A percentile compares a stretch with the other conserved stretches of the same genome.
phyloP scores from a whole-genome alignment of 2,888 invertebrate species.

The Papilio demoleus region DNA sequence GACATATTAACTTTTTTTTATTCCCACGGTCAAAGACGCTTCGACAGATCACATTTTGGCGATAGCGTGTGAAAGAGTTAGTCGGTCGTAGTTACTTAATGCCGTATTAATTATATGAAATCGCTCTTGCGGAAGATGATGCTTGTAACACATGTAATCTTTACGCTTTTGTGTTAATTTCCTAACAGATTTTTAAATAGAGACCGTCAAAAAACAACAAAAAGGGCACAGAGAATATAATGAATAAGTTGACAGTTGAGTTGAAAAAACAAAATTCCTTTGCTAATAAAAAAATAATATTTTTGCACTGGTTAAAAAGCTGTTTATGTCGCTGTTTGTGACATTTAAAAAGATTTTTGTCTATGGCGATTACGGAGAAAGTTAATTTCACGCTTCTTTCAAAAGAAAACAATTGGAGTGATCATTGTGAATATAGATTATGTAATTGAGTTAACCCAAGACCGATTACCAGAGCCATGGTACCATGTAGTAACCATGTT shows the following conservation, averaged over 20 bases:
- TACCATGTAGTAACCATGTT: conserved; percentile 5
- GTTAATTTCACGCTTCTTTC: conserved; percentile 13
- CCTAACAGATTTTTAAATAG: background rate
- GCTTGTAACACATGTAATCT: conserved; percentile 1
- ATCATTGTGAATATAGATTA: conserved; percentile 13
- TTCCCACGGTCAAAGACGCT: background rate
- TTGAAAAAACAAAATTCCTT: too few species aligned
- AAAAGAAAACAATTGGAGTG: conserved; percentile 27
- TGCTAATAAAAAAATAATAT: too few species aligned
- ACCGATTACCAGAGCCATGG: conserved; percentile 8
- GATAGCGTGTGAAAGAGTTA: conserved; percentile 19
- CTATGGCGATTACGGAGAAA: conserved; percentile 2
- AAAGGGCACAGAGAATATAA: too few species aligned
- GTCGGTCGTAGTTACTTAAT: conserved; percentile 17
- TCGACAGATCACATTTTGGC: background rate
- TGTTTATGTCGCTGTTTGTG: background rate
- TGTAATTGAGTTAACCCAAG: conserved; percentile 9
- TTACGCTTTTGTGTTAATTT: background rate
- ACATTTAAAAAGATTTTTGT: background rate
- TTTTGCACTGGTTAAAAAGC: too few species aligned
- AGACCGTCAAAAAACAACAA: too few species aligned
- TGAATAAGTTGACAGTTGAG: too few species aligned
- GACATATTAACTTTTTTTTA: background rate
- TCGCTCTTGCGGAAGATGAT: background rate
- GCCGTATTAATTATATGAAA: background rate